Base-by-base conservation (phyloP, 2,888 invertebrate genomes). In the Magallana nippona region DNA sequence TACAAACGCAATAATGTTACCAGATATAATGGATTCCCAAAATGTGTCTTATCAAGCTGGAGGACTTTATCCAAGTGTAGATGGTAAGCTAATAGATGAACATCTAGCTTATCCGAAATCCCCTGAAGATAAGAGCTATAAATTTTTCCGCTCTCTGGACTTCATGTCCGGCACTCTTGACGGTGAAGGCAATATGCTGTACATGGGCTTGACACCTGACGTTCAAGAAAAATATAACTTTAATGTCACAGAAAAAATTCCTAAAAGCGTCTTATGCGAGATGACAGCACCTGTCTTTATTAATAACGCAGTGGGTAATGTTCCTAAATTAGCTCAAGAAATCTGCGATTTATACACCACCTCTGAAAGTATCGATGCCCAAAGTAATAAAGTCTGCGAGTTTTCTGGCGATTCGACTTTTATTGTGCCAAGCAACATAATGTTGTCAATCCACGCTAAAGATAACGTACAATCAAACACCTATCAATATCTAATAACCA, bases 121-220 rank as follows among this genome's bases (percentile, higher is more conserved):
- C 19, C 22, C 44, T 15, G 57, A 27, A 1, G 81, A 62, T 10
- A 17, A 17, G 15, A 17, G 32, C 55, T 60, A 58, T 15, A 44
- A 15, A 10, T 81, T 81, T 60, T 81, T 60, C n/a, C 81, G 60
- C n/a, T 44, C 81, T 11, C 1, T 81, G 10, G 81, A 81, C 19
- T 60, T 81, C 55, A 81, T 81, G 44, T 58, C 60, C 0, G 81
- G 81, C 0, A 62, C 62, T 17, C 27, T 60, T 1, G n/a, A 44
- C 15, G 58, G 60, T 10, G 81, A 81, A 32, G 81, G 81, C 32
- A 60, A 27, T 22, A 15, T 81, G 15, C 19, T 81, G 19, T 81
- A 60, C 44, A 27, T 32, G 57, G 44, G 44, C 22, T 32, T 60
- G 3, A 15, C 81, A n/a, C 60, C 60, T 1, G 32, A 58, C 17